phyloP scores from a whole-genome alignment of 2,888 invertebrate genomes.

The Lasioglossum zephyrum region DNA sequence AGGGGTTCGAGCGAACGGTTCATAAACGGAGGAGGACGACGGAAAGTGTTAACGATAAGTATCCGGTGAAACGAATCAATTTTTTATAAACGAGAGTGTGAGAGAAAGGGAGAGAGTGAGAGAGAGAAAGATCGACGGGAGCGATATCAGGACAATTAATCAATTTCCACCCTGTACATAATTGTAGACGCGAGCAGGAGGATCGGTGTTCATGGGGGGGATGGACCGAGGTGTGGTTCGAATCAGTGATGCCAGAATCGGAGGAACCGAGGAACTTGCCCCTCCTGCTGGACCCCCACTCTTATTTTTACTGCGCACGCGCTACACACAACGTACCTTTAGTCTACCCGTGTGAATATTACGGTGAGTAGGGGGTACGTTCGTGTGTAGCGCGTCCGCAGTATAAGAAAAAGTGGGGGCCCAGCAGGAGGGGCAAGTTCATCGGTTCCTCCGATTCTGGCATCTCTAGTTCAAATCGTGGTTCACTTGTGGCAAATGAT shows the following conservation, averaged over 20 bases:
- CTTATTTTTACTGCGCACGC: too few relatives aligned
- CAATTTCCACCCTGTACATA: conserved; percentile 69
- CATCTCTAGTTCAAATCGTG: too few relatives aligned
- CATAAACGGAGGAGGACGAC: conserved; percentile 9
- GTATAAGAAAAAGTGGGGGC: too few relatives aligned
- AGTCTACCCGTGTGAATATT: too few relatives aligned
- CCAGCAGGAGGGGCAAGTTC: too few relatives aligned
- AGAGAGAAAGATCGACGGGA: conserved; percentile 47
- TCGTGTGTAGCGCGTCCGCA: too few relatives aligned
- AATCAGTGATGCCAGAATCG: too few relatives aligned
- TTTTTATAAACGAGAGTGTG: conserved; percentile 67
- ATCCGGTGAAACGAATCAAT: conserved; percentile 71
- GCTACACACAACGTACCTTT: too few relatives aligned
- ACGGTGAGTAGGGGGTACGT: too few relatives aligned
- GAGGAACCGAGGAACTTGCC: too few relatives aligned
- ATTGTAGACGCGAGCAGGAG: conserved; percentile 30
- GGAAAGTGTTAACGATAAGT: conserved; percentile 61
- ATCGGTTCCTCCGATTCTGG: too few relatives aligned
- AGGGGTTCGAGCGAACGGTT: conserved; percentile 15
- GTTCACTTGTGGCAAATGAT: conserved; percentile 10
- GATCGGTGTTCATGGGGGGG: not conserved
- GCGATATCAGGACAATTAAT: conserved; percentile 69
- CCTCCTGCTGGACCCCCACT: too few relatives aligned
- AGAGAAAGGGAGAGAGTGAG: conserved; percentile 43
- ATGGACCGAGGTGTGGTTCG: conserved; percentile 17